phyloP scores from a whole-genome alignment of 2,113 vertebrate species.

The Pomatostomus ruficeps region DNA sequence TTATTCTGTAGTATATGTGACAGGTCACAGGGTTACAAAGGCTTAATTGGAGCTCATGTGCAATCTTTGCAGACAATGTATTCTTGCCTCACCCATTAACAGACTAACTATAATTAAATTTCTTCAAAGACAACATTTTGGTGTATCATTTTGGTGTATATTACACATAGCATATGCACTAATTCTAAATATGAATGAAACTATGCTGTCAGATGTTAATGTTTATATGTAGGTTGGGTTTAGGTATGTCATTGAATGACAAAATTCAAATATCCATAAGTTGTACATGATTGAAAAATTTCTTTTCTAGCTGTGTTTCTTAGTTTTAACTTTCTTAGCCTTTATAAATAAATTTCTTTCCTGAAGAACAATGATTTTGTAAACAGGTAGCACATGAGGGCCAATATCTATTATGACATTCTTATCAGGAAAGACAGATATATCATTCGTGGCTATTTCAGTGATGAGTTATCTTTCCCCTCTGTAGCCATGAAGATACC shows the following conservation, averaged over 20 bases:
- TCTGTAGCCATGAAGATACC: conserved; percentile 37
- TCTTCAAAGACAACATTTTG: not conserved
- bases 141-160: not conserved
- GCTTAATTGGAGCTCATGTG: not conserved
- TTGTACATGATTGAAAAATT: not conserved
- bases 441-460: conserved; percentile 43
- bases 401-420: conserved; percentile 60
- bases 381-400: not conserved
- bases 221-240: not conserved
- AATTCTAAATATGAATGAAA: not conserved
- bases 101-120: not conserved
- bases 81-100: not conserved
- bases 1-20: not conserved
- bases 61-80: not conserved
- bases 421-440: conserved; percentile 17
- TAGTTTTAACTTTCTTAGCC: not conserved
- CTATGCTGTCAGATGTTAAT: not conserved
- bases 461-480: conserved; percentile 22
- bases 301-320: not conserved
- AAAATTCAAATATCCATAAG: not conserved
- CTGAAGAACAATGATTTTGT: not conserved
- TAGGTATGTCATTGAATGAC: not conserved
- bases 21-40: not conserved
- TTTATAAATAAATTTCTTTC: not conserved
- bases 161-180: not conserved